Evolutionary conservation across 1,140 invertebrate species (phyloP).

Genomic region (Latrodectus geometricus): DNA sequence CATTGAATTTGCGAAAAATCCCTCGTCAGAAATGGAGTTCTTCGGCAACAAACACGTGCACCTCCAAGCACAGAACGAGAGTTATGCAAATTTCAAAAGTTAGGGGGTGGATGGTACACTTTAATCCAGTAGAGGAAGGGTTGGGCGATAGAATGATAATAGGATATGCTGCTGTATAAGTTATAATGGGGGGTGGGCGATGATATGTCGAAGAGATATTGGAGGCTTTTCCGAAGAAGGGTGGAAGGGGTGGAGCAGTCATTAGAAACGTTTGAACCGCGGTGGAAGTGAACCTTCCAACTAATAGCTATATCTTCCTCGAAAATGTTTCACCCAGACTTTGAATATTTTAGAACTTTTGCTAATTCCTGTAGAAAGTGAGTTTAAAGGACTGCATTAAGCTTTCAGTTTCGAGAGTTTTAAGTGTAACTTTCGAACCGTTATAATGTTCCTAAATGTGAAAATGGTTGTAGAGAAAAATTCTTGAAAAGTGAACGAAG

Average conservation of each 20-base stretch:
- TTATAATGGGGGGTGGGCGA: not conserved
- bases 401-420: too few species aligned
- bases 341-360: too few species aligned
- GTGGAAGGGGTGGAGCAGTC: not conserved
- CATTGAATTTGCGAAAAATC: not conserved
- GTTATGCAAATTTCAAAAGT: slow-evolving; percentile 50
- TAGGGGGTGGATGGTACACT: not conserved
- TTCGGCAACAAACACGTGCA: slow-evolving; percentile 28
- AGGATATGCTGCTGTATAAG: slow-evolving; percentile 33
- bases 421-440: too few species aligned
- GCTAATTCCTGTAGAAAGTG: too few species aligned
- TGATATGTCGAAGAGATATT: not conserved
- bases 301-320: not conserved
- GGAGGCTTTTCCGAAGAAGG: not conserved
- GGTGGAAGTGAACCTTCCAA: not conserved
- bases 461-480: too few species aligned
- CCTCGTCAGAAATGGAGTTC: not conserved
- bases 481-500: too few species aligned
- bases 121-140: slow-evolving; percentile 22
- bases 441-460: too few species aligned
- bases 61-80: not conserved
- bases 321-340: not conserved
- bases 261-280: not conserved
- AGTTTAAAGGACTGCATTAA: too few species aligned
- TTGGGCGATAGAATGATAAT: slow-evolving; percentile 33